These are phyloP conservation scores for Lycophotia porphyrea DNA, from an alignment of 2,888 invertebrate genomes.

Conservation along the genomic window DNA sequence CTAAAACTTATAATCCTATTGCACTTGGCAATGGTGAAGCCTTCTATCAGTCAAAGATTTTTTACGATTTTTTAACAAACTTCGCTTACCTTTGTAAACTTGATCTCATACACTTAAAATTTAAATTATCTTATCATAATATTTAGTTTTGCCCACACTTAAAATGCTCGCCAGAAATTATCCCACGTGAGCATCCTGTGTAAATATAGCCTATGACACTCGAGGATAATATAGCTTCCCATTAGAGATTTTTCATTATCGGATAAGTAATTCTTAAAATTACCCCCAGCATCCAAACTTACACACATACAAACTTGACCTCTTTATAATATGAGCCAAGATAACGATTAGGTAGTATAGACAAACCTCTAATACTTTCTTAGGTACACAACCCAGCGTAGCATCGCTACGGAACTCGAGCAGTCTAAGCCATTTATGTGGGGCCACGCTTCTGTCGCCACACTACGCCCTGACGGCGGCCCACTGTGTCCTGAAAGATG, in stretches of 20 bases:
- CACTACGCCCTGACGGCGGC: constrained; percentile 83
- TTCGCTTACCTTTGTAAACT: no score
- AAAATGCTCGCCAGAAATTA: no score
- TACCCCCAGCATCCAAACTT: not conserved
- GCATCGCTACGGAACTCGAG: constrained; percentile 79
- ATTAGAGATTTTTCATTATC: not conserved
- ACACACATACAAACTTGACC: not conserved
- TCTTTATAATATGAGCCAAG: not conserved
- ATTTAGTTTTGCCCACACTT: no score
- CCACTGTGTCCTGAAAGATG: constrained; percentile 78
- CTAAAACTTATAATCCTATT: no score
- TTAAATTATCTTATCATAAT: no score
- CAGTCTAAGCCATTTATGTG: constrained; percentile 77
- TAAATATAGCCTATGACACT: no score
- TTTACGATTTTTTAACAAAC: no score
- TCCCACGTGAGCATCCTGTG: no score
- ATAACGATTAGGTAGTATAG: not conserved
- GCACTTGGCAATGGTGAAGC: no score
- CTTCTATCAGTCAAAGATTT: no score
- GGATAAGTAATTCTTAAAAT: no score
- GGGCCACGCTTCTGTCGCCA: constrained; percentile 78
- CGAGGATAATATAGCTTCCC: not conserved
- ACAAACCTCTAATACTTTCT: not conserved
- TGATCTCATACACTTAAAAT: no score
- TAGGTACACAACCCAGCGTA: constrained; percentile 79